Conservation (phyloP, 2,113 vertebrate genomes). For the Sialia sialis region DNA sequence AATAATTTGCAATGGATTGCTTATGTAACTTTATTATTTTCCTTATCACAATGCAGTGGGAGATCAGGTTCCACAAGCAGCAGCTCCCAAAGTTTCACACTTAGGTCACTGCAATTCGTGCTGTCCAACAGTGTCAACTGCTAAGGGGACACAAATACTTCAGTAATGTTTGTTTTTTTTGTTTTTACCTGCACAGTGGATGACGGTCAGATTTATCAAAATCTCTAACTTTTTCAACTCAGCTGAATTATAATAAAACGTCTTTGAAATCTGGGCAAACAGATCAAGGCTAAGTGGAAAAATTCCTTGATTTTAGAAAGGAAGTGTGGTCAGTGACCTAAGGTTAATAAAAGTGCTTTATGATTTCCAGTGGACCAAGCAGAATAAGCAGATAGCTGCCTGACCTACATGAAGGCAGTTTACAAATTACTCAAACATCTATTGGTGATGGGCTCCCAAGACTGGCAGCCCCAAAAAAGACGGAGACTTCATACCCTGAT, state of each 20-base stretch:
- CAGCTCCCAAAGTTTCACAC: neutral
- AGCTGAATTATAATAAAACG: neutral
- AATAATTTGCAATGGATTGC: neutral
- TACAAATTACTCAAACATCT: neutral
- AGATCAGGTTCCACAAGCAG: neutral
- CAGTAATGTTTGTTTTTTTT: neutral
- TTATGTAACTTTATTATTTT: constrained; percentile 25
- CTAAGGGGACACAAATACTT: neutral
- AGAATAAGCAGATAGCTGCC: neutral
- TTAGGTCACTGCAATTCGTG: neutral
- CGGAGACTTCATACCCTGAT: neutral
- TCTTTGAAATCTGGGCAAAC: neutral
- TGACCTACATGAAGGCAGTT: neutral
- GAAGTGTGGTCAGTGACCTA: neutral
- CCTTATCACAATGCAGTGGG: neutral
- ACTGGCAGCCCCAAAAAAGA: neutral
- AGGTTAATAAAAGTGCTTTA: neutral
- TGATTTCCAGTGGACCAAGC: neutral
- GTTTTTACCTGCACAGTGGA: neutral
- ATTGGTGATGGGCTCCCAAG: neutral
- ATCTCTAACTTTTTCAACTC: neutral
- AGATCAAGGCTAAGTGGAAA: neutral
- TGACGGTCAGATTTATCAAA: neutral
- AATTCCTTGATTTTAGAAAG: neutral
- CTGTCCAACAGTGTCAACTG: neutral